Base-by-base conservation (phyloP, 2,797 vertebrate genomes). In the Argyrosomus regius region DNA sequence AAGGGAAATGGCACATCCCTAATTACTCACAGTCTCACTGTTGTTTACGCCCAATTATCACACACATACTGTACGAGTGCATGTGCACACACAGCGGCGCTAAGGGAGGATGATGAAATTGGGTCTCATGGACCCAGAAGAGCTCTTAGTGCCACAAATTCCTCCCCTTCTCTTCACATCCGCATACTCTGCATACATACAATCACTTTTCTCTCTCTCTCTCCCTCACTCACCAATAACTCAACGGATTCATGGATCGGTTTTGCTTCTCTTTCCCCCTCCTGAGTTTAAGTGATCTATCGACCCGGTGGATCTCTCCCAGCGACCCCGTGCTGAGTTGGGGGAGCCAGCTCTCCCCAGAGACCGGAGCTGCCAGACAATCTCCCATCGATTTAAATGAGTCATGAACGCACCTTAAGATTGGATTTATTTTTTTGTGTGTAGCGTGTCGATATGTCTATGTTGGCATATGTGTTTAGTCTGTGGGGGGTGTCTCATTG, bases 1-100 rank as follows among this genome's bases (percentile, higher is more conserved):
- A 81, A 73, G 86, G 91, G 85, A 93, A 94, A 93, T 94, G 94
- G 90, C 94, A 92, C 85, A 85, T 89, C 85, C 78, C 90, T 94
- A 94, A 95, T 39, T 39, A 39, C 35, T 39, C 35, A 39, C 35
- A 39, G 35, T 9, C 35, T 9, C 35, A 39, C 35, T 39, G 35
- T 39, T 39, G 35, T 39, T 39, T 39, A 39, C 35, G 35, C 35
- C 35, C 35, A 39, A 39, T 39, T 39, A 39, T 87, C 81, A 65
- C 46, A 48, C 84, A 78, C 63, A 67, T 58, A 39, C 46, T 71
- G 71, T 35, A 72, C 17, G 16, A 58, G 45, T n/a, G 69, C 50
- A 69, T 2, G 22, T 61, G 13, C 56, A 28, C 41, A 54, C 52
- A 61, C 49, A 53, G 3, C n/a, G 8, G 41, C 39, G 50, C 58